Percentiles rank a stretch among this genome's conserved stretches.
Evolutionary conservation across 2,888 invertebrate species (phyloP).

Genomic region (Carabus problematicus): DNA sequence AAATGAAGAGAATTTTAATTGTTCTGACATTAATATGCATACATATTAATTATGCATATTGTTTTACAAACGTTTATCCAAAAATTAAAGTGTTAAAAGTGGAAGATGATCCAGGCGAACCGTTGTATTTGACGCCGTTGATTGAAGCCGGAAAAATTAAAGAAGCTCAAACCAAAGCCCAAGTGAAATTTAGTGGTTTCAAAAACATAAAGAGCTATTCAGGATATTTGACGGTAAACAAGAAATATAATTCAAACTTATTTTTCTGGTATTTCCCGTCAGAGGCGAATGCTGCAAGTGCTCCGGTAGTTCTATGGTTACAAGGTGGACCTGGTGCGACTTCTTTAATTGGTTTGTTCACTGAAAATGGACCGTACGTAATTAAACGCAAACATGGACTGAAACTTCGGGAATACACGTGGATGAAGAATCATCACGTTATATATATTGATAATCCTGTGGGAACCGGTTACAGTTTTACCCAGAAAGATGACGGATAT

Average conservation of each 20-base stretch:
- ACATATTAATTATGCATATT: conserved; percentile 1
- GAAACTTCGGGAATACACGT: conserved; percentile 73
- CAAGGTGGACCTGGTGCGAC: conserved; percentile 87
- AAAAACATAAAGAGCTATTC: conserved; percentile 72
- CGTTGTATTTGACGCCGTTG: conserved; percentile 78
- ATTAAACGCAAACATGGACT: conserved; percentile 59
- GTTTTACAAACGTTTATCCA: conserved; percentile 38
- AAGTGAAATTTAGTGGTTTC: conserved; percentile 66
- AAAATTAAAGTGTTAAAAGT: conserved; percentile 45
- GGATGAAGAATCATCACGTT: conserved; percentile 80
- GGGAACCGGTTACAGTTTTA: conserved; percentile 92
- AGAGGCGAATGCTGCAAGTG: conserved; percentile 63
- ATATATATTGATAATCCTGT: conserved; percentile 94
- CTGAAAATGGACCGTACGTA: conserved; percentile 82
- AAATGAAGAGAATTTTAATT: too few relatives aligned
- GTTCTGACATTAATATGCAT: too few relatives aligned
- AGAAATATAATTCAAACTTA: conserved; percentile 77
- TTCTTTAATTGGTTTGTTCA: conserved; percentile 81
- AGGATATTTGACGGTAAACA: conserved; percentile 86
- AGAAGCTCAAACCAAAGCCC: conserved; percentile 66
- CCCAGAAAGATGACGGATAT: conserved; percentile 77
- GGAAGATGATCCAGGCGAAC: conserved; percentile 60
- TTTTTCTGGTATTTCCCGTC: conserved; percentile 95
- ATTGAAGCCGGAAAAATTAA: conserved; percentile 75
- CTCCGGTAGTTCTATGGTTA: conserved; percentile 82